phyloP scores from a whole-genome alignment of 2,888 invertebrate genomes.

The Agonopterix subpropinquella region DNA sequence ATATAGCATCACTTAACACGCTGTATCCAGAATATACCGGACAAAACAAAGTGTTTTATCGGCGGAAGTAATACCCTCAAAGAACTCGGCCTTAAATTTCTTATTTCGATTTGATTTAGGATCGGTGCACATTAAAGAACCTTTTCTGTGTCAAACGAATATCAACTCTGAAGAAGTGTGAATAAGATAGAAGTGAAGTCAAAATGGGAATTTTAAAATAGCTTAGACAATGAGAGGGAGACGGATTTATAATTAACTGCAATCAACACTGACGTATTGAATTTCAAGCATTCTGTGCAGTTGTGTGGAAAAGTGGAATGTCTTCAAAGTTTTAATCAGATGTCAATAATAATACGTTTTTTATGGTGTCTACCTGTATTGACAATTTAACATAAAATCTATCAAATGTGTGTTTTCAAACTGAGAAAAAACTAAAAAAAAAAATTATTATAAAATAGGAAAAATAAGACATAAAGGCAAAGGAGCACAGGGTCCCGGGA shows the following conservation, averaged over 20 bases:
- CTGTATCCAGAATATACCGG: constrained; percentile 10
- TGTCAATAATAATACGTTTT: no score
- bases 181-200: constrained; percentile 7
- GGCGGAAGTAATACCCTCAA: constrained; percentile 65
- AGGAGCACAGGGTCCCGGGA: no score
- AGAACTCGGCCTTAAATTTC: constrained; percentile 51
- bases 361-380: no score
- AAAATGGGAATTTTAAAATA: constrained; percentile 42
- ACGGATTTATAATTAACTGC: constrained; percentile 75
- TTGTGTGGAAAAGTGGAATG: constrained; percentile 23
- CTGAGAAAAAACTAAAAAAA: no score
- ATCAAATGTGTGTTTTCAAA: no score
- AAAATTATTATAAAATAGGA: no score
- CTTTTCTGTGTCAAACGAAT: constrained; percentile 4
- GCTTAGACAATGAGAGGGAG: constrained; percentile 64
- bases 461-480: no score
- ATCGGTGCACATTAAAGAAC: constrained; percentile 52
- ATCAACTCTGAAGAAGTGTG: constrained; percentile 8
- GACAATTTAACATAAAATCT: no score
- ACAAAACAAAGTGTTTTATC: constrained; percentile 58
- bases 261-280: constrained; percentile 75
- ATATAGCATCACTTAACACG: no score
- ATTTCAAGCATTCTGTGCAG: constrained; percentile 64
- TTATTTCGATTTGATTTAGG: constrained; percentile 67
- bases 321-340: not conserved